Evolutionary conservation across 2,888 invertebrate species (phyloP).

Genomic region (Odontomyia ornata): DNA sequence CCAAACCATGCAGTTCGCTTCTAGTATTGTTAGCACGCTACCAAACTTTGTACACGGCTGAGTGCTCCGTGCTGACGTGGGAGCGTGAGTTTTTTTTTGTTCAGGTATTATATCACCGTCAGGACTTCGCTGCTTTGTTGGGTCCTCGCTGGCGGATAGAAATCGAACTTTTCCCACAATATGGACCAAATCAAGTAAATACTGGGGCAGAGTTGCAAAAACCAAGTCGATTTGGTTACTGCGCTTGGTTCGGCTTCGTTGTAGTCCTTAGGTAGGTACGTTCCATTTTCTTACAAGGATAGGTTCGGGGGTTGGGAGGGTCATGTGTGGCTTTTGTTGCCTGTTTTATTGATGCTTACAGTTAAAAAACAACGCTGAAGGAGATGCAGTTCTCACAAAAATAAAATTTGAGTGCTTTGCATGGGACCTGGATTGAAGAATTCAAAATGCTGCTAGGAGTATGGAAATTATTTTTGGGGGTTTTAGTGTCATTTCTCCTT

Average conservation of each 20-base stretch:
- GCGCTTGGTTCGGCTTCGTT: constrained; percentile 28
- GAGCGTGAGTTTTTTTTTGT: neutral
- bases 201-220: neutral
- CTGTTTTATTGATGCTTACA: neutral
- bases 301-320: neutral
- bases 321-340: neutral
- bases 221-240: constrained; percentile 46
- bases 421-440: constrained; percentile 5
- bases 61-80: neutral
- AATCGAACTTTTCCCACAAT: neutral
- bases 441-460: neutral
- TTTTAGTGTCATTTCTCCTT: no score
- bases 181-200: neutral
- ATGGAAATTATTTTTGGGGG: neutral
- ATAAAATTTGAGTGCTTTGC: constrained; percentile 12
- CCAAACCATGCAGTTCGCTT: neutral
- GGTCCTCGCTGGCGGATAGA: neutral
- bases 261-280: neutral
- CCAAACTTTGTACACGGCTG: neutral
- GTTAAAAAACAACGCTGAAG: neutral
- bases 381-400: constrained; percentile 25
- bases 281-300: neutral
- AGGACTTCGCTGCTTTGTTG: neutral
- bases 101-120: neutral
- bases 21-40: neutral